Evolutionary conservation across 2,888 invertebrate genomes (phyloP), one percentile per base, ranked within the genome.

Genomic region (Cerastoderma edule): DNA sequence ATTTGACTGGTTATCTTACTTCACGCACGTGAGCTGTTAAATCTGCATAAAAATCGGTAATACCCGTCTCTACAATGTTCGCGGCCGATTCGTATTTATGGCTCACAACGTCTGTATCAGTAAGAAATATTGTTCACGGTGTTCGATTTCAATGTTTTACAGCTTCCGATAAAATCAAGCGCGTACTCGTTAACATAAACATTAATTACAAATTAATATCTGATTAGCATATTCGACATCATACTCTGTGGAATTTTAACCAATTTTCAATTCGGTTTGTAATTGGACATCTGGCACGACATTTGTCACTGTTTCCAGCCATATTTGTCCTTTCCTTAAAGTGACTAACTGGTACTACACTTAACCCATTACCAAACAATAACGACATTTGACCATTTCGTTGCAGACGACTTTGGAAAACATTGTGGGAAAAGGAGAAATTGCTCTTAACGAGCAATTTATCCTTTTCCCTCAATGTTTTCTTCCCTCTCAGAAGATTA

Each of bases 191-290:
- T 27, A 39, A 35, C 35, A 56, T 70, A 63, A 63, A 60, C 76
- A 72, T 77, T 77, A 69, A 77, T 77, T 64, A 77, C 53, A 77
- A 77, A 77, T 77, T 77, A 72, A 72, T 72, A 72, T 77, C 72
- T 68, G 69, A 77, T 77, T 77, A 72, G 69, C 76, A 72, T 77
- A 72, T 72, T 66, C 48, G 6, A n/a, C 39, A 46, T 54, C 39
- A 22, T 60, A 13, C 50, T 67, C 67, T 24, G 67, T 60, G 53
- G 50, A 67, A 35, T 67, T 50, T 67, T 67, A 53, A 67, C 35
- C 46, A 67, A 53, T 67, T 53, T 67, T 67, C 53, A 53, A 67
- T 48, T 48, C 48, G 27, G 39, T 60, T 24, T 39, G n/a, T 35
- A 60, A 60, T 60, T 60, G 66, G 60, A 69, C 75, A 75, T 75